phyloP scores from a whole-genome alignment of 2,797 vertebrate genomes.

The Enteromius paludinosus region DNA sequence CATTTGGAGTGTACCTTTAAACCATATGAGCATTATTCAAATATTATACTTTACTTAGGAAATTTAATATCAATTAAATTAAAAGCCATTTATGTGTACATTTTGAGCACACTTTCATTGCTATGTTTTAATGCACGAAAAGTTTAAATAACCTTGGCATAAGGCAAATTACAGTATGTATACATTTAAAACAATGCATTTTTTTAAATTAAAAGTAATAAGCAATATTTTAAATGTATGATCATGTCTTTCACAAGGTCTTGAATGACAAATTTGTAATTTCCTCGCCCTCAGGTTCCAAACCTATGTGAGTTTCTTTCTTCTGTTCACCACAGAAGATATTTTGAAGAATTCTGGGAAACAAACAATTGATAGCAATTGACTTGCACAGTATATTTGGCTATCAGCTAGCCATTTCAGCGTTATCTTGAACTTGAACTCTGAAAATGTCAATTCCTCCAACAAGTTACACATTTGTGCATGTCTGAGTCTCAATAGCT shows the following conservation, averaged over 20 bases:
- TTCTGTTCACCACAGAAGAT: neutral
- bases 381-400: neutral
- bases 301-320: neutral
- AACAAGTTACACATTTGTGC: neutral
- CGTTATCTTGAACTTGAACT: slow-evolving; percentile 21
- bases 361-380: neutral
- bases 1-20: neutral
- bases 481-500: neutral
- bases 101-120: neutral
- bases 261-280: neutral
- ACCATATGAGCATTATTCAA: neutral
- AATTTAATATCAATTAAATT: neutral
- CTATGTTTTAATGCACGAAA: neutral
- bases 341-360: slow-evolving; percentile 1
- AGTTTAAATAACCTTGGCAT: neutral
- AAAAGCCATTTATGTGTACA: neutral
- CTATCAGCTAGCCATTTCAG: neutral
- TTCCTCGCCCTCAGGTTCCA: neutral
- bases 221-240: neutral
- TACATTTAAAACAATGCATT: neutral
- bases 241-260: neutral
- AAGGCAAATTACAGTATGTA: neutral
- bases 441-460: neutral
- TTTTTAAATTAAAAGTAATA: neutral
- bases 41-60: neutral